Conservation (phyloP, 1,140 invertebrate genomes). For the Apis laboriosa region DNA sequence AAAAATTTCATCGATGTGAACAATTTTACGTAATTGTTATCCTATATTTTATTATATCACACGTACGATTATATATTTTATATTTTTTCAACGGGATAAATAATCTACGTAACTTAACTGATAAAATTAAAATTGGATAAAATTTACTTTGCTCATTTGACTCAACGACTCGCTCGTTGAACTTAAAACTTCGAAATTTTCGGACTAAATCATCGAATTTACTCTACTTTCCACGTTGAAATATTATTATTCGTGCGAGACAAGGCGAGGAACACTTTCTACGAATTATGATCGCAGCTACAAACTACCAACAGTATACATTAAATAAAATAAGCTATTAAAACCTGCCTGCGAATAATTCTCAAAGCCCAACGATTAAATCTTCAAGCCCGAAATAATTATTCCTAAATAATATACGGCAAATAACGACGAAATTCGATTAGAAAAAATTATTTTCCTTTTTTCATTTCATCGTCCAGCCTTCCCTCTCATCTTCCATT, state of each 20-base stretch:
- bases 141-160: too few relatives aligned
- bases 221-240: background rate
- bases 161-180: too few relatives aligned
- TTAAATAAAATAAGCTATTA: constrained; percentile 22
- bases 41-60: too few relatives aligned
- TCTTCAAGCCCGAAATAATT: background rate
- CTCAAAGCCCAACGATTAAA: constrained; percentile 24
- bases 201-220: background rate
- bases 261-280: background rate
- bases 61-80: too few relatives aligned
- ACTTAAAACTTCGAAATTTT: background rate
- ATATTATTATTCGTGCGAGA: constrained; percentile 8
- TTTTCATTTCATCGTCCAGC: background rate
- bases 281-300: background rate
- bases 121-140: too few relatives aligned
- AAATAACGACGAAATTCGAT: background rate
- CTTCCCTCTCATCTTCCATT: background rate
- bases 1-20: too few relatives aligned
- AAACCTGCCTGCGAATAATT: constrained; percentile 29
- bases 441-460: too few relatives aligned
- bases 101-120: too few relatives aligned
- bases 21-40: too few relatives aligned
- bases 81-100: too few relatives aligned
- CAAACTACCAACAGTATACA: background rate
- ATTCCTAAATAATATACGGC: too few relatives aligned